Evolutionary conservation across 2,888 invertebrate species (phyloP).

Genomic region (Chamaedrilus cognettii): DNA sequence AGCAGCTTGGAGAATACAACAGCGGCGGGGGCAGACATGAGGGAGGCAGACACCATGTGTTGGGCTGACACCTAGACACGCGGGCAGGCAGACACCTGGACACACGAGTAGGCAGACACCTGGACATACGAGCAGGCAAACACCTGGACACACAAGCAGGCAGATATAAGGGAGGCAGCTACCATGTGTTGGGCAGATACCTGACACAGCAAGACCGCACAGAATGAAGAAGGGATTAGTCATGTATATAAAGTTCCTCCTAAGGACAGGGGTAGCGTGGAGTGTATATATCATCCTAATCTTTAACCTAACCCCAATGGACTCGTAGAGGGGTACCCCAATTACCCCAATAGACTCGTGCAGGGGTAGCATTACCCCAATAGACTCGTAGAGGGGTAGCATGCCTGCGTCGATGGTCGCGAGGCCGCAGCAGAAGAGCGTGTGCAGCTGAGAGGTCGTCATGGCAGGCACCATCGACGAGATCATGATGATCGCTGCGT

Average conservation of each 20-base stretch:
- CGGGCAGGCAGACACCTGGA: neutral
- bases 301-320: too few relatives aligned
- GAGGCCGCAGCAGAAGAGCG: conserved; percentile 32
- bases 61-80: conserved; percentile 66
- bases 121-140: neutral
- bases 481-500: conserved; percentile 84
- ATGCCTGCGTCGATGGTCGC: conserved; percentile 36
- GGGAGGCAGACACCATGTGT: conserved; percentile 85
- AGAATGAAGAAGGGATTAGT: too few relatives aligned
- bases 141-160: neutral
- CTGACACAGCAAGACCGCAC: neutral
- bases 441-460: conserved; percentile 34
- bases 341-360: too few relatives aligned
- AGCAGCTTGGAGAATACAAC: conserved; percentile 84
- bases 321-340: too few relatives aligned
- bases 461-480: conserved; percentile 73
- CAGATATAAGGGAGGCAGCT: too few relatives aligned
- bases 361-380: conserved; percentile 29
- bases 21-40: conserved; percentile 94
- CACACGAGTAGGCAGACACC: neutral
- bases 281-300: too few relatives aligned
- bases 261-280: too few relatives aligned
- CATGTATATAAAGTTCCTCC: too few relatives aligned
- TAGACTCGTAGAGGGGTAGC: conserved; percentile 28
- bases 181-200: neutral